Evolutionary conservation across 2,113 vertebrate genomes (phyloP), one percentile per base, ranked within the genome.

Genomic region (Platysternon megacephalum): DNA sequence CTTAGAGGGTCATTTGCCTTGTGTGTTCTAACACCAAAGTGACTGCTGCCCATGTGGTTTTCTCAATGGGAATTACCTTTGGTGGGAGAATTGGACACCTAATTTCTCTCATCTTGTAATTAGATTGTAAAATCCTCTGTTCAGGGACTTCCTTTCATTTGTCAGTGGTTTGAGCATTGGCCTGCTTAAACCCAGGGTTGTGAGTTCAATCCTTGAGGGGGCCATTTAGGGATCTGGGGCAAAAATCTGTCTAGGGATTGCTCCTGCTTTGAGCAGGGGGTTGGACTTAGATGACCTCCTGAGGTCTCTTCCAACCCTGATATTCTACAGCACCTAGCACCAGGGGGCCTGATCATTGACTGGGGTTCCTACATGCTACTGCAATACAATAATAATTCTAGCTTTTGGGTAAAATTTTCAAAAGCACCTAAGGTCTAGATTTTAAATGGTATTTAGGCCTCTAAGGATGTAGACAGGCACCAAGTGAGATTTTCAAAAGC

Each of bases 51-150:
- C 12, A 21, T 55, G 24, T 68, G 49, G 2, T 2, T 92, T 53
- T 46, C n/a, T 6, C 21, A 44, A 76, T 44, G 22, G 21, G 12
- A 44, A 76, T 76, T 5, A 74, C 5, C n/a, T 42, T 74, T 11
- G 39, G 29, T 92, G 68, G 65, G 81, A 68, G 72, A 84, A 8
- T 9, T 42, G 39, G 49, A 72, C 29, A 51, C 89, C 86, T 72
- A 56, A 49, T 87, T 82, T 49, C 42, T 86, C 42, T 53, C 22
- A 39, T 8, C 0, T 0, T 0, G 0, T 79, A 42, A 5, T n/a
- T 49, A 90, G 79, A 29, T 22, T 49, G 49, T 17, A 12, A 2
- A 3, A 52, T 58, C 39, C 11, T 48, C 46, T 48, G 79, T 53
- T 49, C 28, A 53, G 0, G 0, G 48, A 28, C 68, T 83, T 68